Evolutionary conservation across 2,888 invertebrate species (phyloP).

Genomic region (Elegia similella): DNA sequence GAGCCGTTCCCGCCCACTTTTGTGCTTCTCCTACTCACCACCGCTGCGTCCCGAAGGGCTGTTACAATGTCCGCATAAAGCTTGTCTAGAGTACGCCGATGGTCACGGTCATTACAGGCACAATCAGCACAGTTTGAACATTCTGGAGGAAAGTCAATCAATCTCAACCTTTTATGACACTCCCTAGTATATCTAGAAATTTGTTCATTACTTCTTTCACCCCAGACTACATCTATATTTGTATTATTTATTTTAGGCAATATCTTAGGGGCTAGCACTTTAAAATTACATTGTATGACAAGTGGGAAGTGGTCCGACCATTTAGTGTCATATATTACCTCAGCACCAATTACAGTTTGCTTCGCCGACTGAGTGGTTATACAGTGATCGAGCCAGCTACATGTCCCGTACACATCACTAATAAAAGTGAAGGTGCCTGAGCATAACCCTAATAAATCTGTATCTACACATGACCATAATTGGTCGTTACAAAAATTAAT

Average conservation of each 20-base stretch:
- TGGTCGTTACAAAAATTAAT: too few relatives aligned
- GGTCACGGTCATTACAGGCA: slow-evolving; percentile 4
- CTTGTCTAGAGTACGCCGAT: slow-evolving; percentile 1
- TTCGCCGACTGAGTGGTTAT: slow-evolving; percentile 15
- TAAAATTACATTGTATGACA: slow-evolving; percentile 15
- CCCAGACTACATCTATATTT: slow-evolving; percentile 2
- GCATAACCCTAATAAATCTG: too few relatives aligned
- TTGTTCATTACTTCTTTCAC: slow-evolving; percentile 3
- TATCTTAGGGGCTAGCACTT: background rate
- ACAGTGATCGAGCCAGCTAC: slow-evolving; percentile 25
- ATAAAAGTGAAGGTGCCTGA: too few relatives aligned
- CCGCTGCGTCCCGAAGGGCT: background rate
- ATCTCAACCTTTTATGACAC: slow-evolving; percentile 15
- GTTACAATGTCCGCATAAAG: slow-evolving; percentile 8
- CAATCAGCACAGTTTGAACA: slow-evolving; percentile 1
- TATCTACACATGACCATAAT: too few relatives aligned
- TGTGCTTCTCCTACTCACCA: background rate
- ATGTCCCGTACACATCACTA: too few relatives aligned
- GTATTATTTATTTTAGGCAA: background rate
- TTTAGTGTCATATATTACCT: slow-evolving; percentile 18
- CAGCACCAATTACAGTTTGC: background rate
- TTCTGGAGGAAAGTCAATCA: slow-evolving; percentile 16
- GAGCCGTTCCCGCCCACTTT: background rate
- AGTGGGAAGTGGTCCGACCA: slow-evolving; percentile 27
- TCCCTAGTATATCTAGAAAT: slow-evolving; percentile 10